Evolutionary conservation across 2,888 invertebrate species (phyloP).

Genomic region (Vannuccia rotundouncinata): DNA sequence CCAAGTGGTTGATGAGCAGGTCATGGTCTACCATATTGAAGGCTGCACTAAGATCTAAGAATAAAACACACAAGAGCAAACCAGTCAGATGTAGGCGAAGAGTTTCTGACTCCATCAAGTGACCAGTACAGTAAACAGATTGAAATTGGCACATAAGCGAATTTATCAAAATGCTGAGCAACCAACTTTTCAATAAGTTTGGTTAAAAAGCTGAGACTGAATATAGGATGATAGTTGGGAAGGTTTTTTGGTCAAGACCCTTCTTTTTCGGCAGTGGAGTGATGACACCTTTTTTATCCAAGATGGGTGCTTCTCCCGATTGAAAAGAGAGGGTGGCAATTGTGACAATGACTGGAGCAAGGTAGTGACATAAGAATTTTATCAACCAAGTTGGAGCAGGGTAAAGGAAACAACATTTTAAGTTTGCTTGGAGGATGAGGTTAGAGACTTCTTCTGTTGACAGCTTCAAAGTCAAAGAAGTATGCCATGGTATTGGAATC

Average conservation of each 20-base stretch:
- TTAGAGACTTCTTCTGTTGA: too few species aligned
- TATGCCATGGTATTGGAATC: too few species aligned
- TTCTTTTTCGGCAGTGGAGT: not conserved
- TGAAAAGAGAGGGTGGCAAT: not conserved
- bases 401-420: not conserved
- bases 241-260: not conserved
- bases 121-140: not conserved
- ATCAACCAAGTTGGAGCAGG: not conserved
- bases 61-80: not conserved
- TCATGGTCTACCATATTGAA: not conserved
- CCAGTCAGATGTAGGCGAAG: not conserved
- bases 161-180: not conserved
- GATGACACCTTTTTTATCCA: not conserved
- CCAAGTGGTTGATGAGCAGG: not conserved
- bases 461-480: too few species aligned
- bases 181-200: not conserved
- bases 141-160: not conserved
- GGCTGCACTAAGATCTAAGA: not conserved
- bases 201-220: not conserved
- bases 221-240: not conserved
- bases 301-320: not conserved
- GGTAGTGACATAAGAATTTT: not conserved
- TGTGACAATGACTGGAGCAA: not conserved
- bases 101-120: not conserved
- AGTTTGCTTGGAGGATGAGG: not conserved